Evolutionary conservation across 2,113 vertebrate genomes (phyloP).

Genomic region (Arvicanthis niloticus): DNA sequence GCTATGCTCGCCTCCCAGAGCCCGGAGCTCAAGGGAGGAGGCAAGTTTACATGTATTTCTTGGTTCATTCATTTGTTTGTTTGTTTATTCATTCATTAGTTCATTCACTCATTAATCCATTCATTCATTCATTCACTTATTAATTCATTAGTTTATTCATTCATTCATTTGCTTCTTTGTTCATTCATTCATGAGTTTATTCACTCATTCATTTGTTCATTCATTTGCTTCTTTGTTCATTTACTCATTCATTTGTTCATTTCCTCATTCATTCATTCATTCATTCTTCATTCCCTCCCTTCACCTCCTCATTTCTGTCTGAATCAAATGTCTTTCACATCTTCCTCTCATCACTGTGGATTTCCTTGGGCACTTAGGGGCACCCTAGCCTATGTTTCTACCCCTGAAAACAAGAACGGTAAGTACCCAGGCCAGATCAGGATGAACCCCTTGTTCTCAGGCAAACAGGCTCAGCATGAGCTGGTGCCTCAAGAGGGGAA

Average conservation of each 20-base stretch:
- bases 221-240: not conserved
- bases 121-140: not conserved
- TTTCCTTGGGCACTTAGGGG: fast-evolving
- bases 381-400: not conserved
- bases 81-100: not conserved
- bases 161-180: no score
- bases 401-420: not conserved
- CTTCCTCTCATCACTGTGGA: not conserved
- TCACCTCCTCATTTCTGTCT: no score
- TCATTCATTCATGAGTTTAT: not conserved
- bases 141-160: not conserved
- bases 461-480: not conserved
- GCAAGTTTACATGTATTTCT: no score
- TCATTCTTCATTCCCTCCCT: not conserved
- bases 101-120: no score
- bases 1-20: not conserved
- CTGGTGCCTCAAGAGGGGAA: not conserved
- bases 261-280: not conserved
- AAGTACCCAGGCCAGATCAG: not conserved
- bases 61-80: not conserved
- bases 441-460: not conserved
- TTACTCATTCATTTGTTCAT: no score
- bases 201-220: not conserved
- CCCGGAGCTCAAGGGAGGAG: not conserved
- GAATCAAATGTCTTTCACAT: not conserved